phyloP scores from a whole-genome alignment of 2,113 vertebrate genomes.

The Gallinago undulata region DNA sequence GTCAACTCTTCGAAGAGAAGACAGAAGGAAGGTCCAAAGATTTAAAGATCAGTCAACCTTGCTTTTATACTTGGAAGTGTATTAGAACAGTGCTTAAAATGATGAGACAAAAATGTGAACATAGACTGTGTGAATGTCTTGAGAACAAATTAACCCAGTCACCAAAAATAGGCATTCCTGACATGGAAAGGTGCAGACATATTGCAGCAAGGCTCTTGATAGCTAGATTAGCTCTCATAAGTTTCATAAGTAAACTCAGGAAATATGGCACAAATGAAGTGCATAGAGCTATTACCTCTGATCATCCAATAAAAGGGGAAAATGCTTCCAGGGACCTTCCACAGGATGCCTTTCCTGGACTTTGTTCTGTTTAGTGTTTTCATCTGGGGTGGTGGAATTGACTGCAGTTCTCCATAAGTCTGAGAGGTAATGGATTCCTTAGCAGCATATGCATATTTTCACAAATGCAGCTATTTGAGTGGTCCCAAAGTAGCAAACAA shows the following conservation, averaged over 20 bases:
- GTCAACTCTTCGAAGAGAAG: background rate
- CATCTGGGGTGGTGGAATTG: background rate
- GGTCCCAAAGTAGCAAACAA: background rate
- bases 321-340: background rate
- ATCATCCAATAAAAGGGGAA: background rate
- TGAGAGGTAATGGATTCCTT: rapidly evolving
- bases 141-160: background rate
- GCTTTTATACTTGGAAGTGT: background rate
- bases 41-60: constrained; percentile 4
- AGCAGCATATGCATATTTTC: background rate
- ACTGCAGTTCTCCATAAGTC: background rate
- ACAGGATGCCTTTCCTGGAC: background rate
- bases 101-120: background rate
- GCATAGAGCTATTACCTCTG: background rate
- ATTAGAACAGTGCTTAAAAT: background rate
- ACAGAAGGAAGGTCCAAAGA: background rate
- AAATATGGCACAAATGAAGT: background rate
- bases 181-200: background rate
- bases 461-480: background rate
- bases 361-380: background rate
- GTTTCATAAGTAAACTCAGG: background rate
- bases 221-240: background rate
- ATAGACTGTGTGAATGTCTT: background rate
- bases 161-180: background rate
- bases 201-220: background rate